Conservation (phyloP, 1,140 invertebrate species). For the Melitaea cinxia region DNA sequence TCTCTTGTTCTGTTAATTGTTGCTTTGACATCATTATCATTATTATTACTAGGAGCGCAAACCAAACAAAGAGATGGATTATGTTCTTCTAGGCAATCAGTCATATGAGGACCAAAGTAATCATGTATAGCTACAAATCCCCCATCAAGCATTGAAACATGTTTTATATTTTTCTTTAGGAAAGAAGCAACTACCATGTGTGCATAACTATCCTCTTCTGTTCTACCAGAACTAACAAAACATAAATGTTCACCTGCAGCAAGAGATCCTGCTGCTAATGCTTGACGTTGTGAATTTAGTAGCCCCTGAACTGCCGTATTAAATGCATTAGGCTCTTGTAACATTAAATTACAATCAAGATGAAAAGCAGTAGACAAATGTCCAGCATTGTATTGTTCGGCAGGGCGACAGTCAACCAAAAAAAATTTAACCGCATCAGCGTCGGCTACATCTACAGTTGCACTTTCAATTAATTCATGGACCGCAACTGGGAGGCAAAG, state of each 20-base stretch:
- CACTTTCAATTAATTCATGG: slow-evolving; percentile 91
- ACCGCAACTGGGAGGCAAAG: slow-evolving; percentile 97
- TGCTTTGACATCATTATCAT: slow-evolving; percentile 57
- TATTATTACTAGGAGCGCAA: slow-evolving; percentile 85
- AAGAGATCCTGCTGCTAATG: slow-evolving; percentile 92
- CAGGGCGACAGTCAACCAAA: slow-evolving; percentile 97
- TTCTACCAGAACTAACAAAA: slow-evolving; percentile 97
- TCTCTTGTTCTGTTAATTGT: slow-evolving; percentile 58
- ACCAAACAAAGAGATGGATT: slow-evolving; percentile 90
- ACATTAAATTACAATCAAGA: slow-evolving; percentile 97
- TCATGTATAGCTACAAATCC: slow-evolving; percentile 96
- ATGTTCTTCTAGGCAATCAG: slow-evolving; percentile 91
- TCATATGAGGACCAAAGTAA: slow-evolving; percentile 90
- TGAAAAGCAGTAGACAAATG: slow-evolving; percentile 98
- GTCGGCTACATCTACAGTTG: slow-evolving; percentile 83
- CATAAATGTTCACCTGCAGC: slow-evolving; percentile 98
- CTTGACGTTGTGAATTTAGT: slow-evolving; percentile 93
- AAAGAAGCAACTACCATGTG: slow-evolving; percentile 99
- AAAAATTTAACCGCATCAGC: slow-evolving; percentile 92
- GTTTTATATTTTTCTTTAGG: slow-evolving; percentile 95
- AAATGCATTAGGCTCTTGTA: slow-evolving; percentile 97
- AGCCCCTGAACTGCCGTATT: slow-evolving; percentile 97
- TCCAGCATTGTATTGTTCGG: slow-evolving; percentile 98
- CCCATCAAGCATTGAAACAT: slow-evolving; percentile 95
- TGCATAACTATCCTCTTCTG: slow-evolving; percentile 98